phyloP scores from a whole-genome alignment of 2,113 vertebrate species.

The Xiphorhynchus elegans region DNA sequence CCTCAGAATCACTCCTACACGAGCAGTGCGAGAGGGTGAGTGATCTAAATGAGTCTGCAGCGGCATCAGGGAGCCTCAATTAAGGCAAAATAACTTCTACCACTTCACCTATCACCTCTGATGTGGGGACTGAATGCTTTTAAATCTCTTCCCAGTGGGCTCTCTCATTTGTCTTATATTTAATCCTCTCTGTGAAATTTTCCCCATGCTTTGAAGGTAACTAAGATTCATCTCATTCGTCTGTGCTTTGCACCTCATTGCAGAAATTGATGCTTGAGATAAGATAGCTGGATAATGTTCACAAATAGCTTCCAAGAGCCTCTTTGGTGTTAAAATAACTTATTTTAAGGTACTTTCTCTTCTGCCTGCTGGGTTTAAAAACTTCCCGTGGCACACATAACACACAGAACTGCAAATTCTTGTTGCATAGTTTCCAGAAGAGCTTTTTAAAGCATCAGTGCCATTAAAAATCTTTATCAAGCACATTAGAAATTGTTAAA shows the following conservation, averaged over 20 bases:
- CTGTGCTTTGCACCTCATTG: slow-evolving; percentile 37
- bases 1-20: neutral
- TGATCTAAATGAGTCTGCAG: neutral
- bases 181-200: neutral
- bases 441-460: neutral
- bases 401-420: neutral
- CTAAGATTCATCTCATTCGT: slow-evolving; percentile 61
- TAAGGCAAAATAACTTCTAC: neutral
- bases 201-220: slow-evolving; percentile 51
- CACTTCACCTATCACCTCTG: neutral
- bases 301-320: slow-evolving; percentile 35
- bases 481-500: neutral
- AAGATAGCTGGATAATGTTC: slow-evolving; percentile 56
- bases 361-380: neutral
- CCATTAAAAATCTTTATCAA: neutral
- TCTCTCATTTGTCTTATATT: neutral
- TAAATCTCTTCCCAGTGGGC: neutral
- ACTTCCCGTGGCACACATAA: neutral
- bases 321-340: slow-evolving; percentile 8
- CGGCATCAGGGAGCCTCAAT: neutral
- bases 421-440: neutral
- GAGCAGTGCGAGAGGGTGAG: neutral
- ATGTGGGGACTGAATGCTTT: neutral
- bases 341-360: slow-evolving; percentile 7
- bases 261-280: slow-evolving; percentile 65